A percentile compares a stretch with the other conserved stretches of the same genome.
phyloP scores from a whole-genome alignment of 2,888 invertebrate genomes.

The Bedellia somnulentella region DNA sequence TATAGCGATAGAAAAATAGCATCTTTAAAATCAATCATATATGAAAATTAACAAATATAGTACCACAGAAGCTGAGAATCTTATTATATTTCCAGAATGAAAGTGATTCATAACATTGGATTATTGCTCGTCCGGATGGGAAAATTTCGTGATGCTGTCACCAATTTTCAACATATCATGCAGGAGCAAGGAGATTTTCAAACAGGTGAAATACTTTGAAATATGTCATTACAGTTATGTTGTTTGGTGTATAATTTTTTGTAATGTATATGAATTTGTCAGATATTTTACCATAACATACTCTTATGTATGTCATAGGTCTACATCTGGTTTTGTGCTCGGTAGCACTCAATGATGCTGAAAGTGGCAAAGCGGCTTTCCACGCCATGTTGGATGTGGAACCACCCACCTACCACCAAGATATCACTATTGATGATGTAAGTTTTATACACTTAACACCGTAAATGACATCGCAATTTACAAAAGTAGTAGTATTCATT shows the following conservation, averaged over 20 bases:
- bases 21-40: no score
- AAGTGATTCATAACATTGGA: constrained; percentile 98
- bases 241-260: no score
- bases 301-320: no score
- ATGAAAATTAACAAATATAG: no score
- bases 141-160: constrained; percentile 94
- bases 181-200: constrained; percentile 90
- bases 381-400: constrained; percentile 87
- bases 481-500: no score
- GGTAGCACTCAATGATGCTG: constrained; percentile 86
- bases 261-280: no score
- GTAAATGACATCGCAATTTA: no score
- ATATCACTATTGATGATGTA: constrained; percentile 45
- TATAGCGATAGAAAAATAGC: no score
- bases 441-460: constrained; percentile 9
- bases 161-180: constrained; percentile 98
- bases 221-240: no score
- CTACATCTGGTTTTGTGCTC: constrained; percentile 88
- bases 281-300: constrained; percentile 3
- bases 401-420: constrained; percentile 43
- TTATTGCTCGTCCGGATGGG: constrained; percentile 94
- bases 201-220: constrained; percentile 47
- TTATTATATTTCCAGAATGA: constrained; percentile 65
- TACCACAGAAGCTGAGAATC: no score
- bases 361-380: constrained; percentile 93